Evolutionary conservation across 2,113 vertebrate genomes (phyloP).

Genomic region (Epinephelus moara): DNA sequence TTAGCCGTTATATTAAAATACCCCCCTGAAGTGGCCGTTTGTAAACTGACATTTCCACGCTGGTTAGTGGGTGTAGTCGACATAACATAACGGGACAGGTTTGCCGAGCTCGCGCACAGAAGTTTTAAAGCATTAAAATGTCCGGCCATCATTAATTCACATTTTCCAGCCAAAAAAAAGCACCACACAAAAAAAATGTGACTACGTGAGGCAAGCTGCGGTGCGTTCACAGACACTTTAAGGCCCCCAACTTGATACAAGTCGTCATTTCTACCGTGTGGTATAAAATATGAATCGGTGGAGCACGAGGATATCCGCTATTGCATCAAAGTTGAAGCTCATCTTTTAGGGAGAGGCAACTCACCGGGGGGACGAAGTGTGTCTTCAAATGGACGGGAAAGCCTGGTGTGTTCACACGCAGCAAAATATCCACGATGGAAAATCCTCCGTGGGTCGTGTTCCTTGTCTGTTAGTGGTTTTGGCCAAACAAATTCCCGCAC

Average conservation of each 20-base stretch:
- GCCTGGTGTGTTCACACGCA: background rate
- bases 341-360: conserved; percentile 72
- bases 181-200: background rate
- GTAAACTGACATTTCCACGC: conserved; percentile 35
- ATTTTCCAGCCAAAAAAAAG: background rate
- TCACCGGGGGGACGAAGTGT: conserved; percentile 66
- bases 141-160: background rate
- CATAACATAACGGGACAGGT: conserved; percentile 73
- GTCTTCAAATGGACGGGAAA: background rate
- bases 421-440: background rate
- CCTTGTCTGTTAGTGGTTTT: background rate
- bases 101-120: background rate
- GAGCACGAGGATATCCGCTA: conserved; percentile 75
- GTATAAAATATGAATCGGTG: conserved; percentile 7
- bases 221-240: background rate
- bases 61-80: conserved; percentile 64
- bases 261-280: background rate
- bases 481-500: conserved; percentile 43
- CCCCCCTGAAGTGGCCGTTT: background rate
- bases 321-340: conserved; percentile 75
- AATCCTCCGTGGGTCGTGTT: background rate
- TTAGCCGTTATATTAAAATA: background rate
- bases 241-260: background rate
- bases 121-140: conserved; percentile 45
- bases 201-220: fast-evolving